These are phyloP conservation scores for Coelopa pilipes DNA, from an alignment of 2,888 invertebrate genomes.

Conservation along the genomic window DNA sequence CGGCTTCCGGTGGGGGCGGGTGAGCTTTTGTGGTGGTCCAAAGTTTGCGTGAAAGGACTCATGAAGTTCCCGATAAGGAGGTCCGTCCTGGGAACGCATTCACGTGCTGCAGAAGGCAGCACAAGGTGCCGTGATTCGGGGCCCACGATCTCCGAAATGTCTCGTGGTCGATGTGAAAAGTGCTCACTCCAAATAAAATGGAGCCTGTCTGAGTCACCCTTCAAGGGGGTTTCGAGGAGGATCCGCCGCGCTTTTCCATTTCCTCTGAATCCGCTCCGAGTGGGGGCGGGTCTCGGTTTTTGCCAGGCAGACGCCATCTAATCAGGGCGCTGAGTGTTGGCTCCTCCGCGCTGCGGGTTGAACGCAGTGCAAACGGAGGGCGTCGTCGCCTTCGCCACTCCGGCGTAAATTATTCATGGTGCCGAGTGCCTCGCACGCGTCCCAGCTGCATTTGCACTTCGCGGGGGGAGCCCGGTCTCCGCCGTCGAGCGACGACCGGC, in stretches of 20 bases:
- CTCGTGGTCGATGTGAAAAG: background rate
- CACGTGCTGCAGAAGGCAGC: background rate
- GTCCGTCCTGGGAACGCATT: background rate
- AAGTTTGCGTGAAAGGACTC: conserved; percentile 11
- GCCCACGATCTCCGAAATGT: background rate
- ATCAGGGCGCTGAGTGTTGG: too few relatives aligned
- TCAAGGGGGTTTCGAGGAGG: too few relatives aligned
- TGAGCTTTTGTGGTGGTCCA: background rate
- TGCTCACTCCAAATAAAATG: background rate
- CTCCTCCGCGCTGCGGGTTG: background rate
- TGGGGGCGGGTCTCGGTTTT: background rate
- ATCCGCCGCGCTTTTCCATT: too few relatives aligned
- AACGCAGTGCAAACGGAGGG: conserved; percentile 15
- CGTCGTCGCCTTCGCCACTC: background rate
- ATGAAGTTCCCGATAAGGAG: background rate
- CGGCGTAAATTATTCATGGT: conserved; percentile 26
- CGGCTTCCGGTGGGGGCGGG: background rate
- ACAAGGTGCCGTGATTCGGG: background rate
- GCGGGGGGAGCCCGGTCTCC: background rate
- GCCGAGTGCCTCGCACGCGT: conserved; percentile 22
- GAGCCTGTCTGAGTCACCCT: too few relatives aligned
- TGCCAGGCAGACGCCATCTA: too few relatives aligned
- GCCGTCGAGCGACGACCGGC: background rate
- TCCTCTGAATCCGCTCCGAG: too few relatives aligned
- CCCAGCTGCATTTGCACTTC: conserved; percentile 18